A percentile compares a stretch with the other conserved stretches of the same genome.
These are phyloP conservation scores for Aselliscus stoliczkanus DNA, from an alignment of 2,797 vertebrate species.

Conservation along the genomic window DNA sequence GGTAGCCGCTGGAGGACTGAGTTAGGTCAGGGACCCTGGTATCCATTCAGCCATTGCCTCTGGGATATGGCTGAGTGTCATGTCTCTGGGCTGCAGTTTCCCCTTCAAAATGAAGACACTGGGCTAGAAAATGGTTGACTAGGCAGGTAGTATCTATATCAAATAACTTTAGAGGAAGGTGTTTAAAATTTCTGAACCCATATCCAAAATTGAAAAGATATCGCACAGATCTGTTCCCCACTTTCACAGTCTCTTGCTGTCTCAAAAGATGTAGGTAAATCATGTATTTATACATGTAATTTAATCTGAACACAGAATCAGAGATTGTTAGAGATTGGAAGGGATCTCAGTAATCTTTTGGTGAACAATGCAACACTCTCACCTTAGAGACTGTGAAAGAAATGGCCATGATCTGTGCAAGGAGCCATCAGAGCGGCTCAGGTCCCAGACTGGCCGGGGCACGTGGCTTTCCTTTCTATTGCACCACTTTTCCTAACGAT, in stretches of 20 bases:
- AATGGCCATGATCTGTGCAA: neutral
- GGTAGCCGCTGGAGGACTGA: neutral
- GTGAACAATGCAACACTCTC: neutral
- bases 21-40: neutral
- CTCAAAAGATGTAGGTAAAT: neutral
- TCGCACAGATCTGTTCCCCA: neutral
- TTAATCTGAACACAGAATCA: neutral
- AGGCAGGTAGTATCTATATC: neutral
- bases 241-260: neutral
- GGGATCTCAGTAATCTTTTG: neutral
- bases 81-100: neutral
- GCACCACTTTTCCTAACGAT: neutral
- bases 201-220: neutral
- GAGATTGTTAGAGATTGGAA: neutral
- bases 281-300: neutral
- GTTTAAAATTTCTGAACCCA: neutral
- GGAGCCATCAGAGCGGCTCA: neutral
- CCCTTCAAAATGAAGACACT: neutral
- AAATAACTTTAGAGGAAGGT: neutral
- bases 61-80: neutral
- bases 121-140: neutral
- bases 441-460: no score
- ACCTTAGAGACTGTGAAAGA: neutral
- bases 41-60: no score
- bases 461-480: neutral